These are phyloP conservation scores for Microcebus griseorufus DNA, from an alignment of 2,113 vertebrate species.

Conservation along the genomic window DNA sequence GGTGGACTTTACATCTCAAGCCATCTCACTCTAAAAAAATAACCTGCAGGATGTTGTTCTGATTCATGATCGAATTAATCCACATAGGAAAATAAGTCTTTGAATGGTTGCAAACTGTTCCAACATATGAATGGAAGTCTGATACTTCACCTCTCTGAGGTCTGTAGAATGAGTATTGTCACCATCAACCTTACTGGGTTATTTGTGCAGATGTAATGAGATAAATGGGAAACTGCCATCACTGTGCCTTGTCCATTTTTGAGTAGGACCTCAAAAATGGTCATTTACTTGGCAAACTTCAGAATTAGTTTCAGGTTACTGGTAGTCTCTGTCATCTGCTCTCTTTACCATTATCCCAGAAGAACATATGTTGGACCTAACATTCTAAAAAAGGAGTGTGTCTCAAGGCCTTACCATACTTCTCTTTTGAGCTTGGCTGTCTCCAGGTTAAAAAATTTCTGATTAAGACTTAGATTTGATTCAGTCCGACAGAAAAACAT, in stretches of 20 bases:
- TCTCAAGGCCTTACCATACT: not conserved
- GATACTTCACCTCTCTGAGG: not conserved
- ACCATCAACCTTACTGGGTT: not conserved
- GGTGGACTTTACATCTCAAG: not conserved
- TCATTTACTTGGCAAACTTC: not conserved
- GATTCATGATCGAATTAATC: not conserved
- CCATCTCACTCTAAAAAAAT: not conserved
- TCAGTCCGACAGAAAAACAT: not conserved
- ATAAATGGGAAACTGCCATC: not conserved
- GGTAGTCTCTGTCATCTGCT: not conserved
- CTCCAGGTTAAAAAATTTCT: not conserved
- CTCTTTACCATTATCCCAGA: not conserved
- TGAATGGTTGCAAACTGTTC: not conserved
- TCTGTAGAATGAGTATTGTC: not conserved
- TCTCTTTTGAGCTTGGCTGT: not conserved
- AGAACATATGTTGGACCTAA: not conserved
- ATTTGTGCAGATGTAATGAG: not conserved
- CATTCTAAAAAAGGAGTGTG: not conserved
- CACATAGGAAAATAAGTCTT: not conserved
- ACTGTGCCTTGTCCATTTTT: not conserved
- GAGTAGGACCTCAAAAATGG: not conserved
- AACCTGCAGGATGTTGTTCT: not conserved
- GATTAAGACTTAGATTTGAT: not conserved
- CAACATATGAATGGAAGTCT: not conserved
- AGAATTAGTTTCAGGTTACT: not conserved